Evolutionary conservation across 2,797 vertebrate species (phyloP).

Genomic region (Xiphophorus birchmanni): DNA sequence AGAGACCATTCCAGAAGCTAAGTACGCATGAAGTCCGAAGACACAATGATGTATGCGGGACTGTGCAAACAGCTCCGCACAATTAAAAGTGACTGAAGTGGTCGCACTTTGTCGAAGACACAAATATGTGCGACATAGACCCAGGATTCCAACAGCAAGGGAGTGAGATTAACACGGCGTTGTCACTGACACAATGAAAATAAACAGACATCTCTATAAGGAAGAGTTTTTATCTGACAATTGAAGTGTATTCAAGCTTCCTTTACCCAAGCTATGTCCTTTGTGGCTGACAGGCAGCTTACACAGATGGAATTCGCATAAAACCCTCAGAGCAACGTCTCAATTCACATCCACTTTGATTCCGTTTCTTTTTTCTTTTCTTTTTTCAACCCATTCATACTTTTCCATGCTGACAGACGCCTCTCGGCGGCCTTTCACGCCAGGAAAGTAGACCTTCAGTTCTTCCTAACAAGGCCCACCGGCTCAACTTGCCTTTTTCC

Average conservation of each 20-base stretch:
- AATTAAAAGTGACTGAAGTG: slow-evolving; percentile 6
- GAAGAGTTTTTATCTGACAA: neutral
- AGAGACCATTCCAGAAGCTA: slow-evolving; percentile 39
- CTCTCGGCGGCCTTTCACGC: slow-evolving; percentile 64
- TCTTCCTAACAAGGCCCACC: slow-evolving; percentile 55
- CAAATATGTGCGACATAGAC: neutral
- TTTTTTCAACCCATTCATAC: slow-evolving; percentile 37
- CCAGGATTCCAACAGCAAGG: neutral
- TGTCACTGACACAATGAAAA: neutral
- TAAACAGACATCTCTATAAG: neutral
- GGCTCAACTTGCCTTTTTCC: slow-evolving; percentile 25
- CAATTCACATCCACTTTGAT: slow-evolving; percentile 65
- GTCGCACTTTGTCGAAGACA: neutral
- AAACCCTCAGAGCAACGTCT: slow-evolving; percentile 44
- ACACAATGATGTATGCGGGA: slow-evolving; percentile 15
- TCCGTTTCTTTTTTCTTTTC: slow-evolving; percentile 26
- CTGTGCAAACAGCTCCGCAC: slow-evolving; percentile 11
- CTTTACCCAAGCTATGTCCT: slow-evolving; percentile 2
- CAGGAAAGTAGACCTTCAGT: slow-evolving; percentile 53
- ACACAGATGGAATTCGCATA: slow-evolving; percentile 37
- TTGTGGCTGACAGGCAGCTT: slow-evolving; percentile 32
- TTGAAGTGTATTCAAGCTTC: neutral
- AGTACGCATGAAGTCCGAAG: slow-evolving; percentile 31
- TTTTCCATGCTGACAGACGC: slow-evolving; percentile 55
- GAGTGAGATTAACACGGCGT: neutral